Percentiles rank a stretch among this genome's conserved stretches.
phyloP scores from a whole-genome alignment of 2,113 vertebrate species.

The Panurus biarmicus region DNA sequence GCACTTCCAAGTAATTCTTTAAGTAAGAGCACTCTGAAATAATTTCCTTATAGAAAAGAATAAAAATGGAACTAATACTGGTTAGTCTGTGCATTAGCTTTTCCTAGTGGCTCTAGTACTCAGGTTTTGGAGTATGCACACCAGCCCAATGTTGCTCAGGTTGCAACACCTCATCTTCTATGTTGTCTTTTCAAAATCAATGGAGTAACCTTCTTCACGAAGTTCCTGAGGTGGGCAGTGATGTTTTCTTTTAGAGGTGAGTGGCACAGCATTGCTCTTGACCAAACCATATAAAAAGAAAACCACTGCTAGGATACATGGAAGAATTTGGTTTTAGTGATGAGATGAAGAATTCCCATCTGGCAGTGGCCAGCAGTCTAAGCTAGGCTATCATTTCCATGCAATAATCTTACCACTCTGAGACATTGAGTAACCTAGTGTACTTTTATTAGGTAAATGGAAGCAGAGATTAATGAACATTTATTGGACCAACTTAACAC shows the following conservation, averaged over 20 bases:
- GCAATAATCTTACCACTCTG: slow-evolving; percentile 41
- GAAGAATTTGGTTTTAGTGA: background rate
- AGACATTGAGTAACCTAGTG: slow-evolving; percentile 22
- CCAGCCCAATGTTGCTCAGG: background rate
- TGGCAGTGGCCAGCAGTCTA: background rate
- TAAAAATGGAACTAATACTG: background rate
- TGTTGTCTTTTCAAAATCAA: background rate
- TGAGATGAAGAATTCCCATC: background rate
- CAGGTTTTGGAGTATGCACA: background rate
- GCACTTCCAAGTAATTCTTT: background rate
- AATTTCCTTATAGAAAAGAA: background rate
- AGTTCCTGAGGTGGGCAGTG: background rate
- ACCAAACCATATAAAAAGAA: background rate
- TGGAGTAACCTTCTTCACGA: background rate
- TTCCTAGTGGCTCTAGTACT: background rate
- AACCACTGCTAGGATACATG: background rate
- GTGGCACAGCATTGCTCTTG: background rate
- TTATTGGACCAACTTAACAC: slow-evolving; percentile 49
- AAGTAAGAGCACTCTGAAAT: background rate
- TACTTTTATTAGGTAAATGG: slow-evolving; percentile 44
- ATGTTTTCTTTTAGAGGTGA: background rate
- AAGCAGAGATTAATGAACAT: slow-evolving; percentile 53
- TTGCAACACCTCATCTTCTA: background rate
- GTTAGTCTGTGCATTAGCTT: background rate
- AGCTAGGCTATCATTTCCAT: background rate